Evolutionary conservation across 2,888 invertebrate genomes (phyloP), one percentile per base, ranked within the genome.

Genomic region (Germaria angustata): DNA sequence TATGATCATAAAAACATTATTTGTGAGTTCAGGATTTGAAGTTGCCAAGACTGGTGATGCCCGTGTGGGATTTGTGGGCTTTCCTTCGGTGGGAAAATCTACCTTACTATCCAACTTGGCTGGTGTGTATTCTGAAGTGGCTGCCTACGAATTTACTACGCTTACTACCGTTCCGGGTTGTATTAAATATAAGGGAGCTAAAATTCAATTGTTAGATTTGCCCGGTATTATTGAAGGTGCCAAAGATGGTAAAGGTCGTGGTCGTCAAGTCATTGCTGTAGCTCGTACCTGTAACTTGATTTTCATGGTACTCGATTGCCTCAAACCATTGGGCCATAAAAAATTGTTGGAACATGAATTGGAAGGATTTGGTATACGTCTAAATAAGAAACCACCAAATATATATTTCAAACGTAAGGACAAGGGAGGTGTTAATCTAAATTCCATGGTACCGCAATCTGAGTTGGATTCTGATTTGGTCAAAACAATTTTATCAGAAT

Each of bases 221-320:
- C 99, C 99, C 82, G 99, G 99, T 92, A 99, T 99, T 91, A 99
- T 99, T 87, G 99, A 99, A 92, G 99, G 99, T 84, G 99, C 99
- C 0, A 99, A 99, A 90, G 99, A 99, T 90, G 99, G 99, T 84
- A 99, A 99, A 91, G 99, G 99, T 93, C 93, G 99, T 91, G 99
- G 99, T 93, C 94, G 99, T 83, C 99, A 99, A 92, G 99, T 99
- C 3, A 99, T 99, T 87, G 99, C 99, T 0, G 99, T 99, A 0
- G 99, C 99, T 0, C 93, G 99, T 72, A 99, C 99, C 0, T 99
- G 99, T 92, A 97, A 98, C 89, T 93, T 99, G 39, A 97, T 99
- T 86, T 99, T 99, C 91, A 98, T 99, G 89, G 97, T 99, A 0
- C 92, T 99, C 71, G 99, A 99, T 89, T 99, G 99, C 0, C 92